A percentile compares a stretch with the other conserved stretches of the same genome.
These are phyloP conservation scores for Mimumesa dahlbomi DNA, from an alignment of 2,888 invertebrate species.

Conservation along the genomic window DNA sequence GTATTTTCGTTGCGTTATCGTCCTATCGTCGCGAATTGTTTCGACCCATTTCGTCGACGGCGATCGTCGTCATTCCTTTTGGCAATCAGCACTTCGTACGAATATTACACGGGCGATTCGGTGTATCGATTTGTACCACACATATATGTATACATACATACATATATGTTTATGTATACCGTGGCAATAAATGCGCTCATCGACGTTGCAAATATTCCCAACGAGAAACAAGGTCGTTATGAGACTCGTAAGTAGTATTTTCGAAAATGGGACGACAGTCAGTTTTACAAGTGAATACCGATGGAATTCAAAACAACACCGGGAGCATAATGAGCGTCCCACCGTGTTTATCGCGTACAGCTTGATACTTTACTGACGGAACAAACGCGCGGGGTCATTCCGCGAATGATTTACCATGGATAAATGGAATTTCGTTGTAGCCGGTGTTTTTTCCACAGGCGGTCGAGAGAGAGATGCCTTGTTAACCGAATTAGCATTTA, in stretches of 20 bases:
- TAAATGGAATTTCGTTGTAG: too few species aligned
- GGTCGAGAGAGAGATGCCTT: too few species aligned
- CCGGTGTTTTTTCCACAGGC: too few species aligned
- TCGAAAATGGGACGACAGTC: constrained; percentile 28
- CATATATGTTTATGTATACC: not conserved
- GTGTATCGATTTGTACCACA: constrained; percentile 16
- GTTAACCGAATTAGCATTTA: too few species aligned
- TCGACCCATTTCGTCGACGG: not conserved
- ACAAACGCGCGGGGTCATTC: too few species aligned
- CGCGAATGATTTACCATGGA: too few species aligned
- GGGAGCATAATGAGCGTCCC: constrained; percentile 12
- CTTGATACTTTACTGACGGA: too few species aligned
- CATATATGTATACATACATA: not conserved
- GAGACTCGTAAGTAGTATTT: constrained; percentile 22
- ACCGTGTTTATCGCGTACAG: too few species aligned
- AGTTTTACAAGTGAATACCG: constrained; percentile 10
- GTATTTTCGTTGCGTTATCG: constrained; percentile 9
- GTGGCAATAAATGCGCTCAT: constrained; percentile 11
- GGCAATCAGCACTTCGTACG: constrained; percentile 10
- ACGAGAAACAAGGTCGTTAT: constrained; percentile 13
- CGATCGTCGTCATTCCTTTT: constrained; percentile 12
- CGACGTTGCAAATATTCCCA: constrained; percentile 14
- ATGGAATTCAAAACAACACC: constrained; percentile 21
- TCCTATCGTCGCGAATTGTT: not conserved
- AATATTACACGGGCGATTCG: constrained; percentile 22